Evolutionary conservation across 2,888 invertebrate genomes (phyloP), one percentile per base, ranked within the genome.

Genomic region (Plagodis dolabraria): DNA sequence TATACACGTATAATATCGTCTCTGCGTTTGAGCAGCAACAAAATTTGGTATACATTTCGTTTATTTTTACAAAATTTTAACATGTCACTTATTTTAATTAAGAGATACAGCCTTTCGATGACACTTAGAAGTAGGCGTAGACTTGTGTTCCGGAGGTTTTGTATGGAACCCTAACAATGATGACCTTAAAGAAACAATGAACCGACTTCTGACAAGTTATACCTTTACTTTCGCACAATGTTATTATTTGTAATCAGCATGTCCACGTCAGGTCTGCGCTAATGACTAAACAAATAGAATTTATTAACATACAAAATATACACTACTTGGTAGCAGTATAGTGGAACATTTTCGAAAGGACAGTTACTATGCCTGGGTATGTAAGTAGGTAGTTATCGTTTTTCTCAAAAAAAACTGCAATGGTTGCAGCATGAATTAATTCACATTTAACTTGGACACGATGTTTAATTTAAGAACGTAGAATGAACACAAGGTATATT

Each of bases 231-330:
- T 56, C 53, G 33, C 49, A 56, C 58, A 12, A 36, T 60, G 56
- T 65, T 60, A 57, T 62, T 60, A 36, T 63, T 60, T 57, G 42
- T 48, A 57, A 63, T 63, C 58, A 63, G 47, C 66, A 55, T 57
- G n/a, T 55, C 36, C 42, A 57, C 49, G 54, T 57, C 56, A 63
- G 58, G 55, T 69, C 69, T 62, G 50, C 62, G 72, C 68, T 80
- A 81, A 80, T 75, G 68, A 70, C 57, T 64, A 59, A 58, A 59
- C 69, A 82, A 81, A 81, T 65, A 76, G 47, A 70, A 72, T 65
- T 65, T 63, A 65, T 69, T 66, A 53, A 48, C 63, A 49, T 63
- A 60, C 64, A 57, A 66, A 63, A 72, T 64, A 68, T 66, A 55
- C 54, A 53, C 57, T 51, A 42, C 51, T 49, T 57, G 42, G 38